Evolutionary conservation across 2,797 vertebrate species (phyloP), one percentile per base, ranked within the genome.

Genomic region (Emydoidea blandingii): DNA sequence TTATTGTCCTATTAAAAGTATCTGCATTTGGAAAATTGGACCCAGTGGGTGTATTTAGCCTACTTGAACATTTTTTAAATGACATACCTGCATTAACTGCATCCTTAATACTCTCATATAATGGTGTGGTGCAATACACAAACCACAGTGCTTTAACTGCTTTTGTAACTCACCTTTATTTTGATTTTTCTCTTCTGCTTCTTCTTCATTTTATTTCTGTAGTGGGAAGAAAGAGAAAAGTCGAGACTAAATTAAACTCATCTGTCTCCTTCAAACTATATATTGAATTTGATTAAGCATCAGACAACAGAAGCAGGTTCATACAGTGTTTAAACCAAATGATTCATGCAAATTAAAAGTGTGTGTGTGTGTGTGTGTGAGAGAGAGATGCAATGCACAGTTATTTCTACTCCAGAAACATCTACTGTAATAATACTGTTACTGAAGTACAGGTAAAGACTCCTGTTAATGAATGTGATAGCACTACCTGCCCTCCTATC

Each of bases 401-500:
- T 54, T 96, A 1, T 81, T 90, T 54, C 91, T 93, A 47, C 27
- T 49, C 12, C 68, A 41, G 10, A 94, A 93, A 88, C 93, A 88
- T 88, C 81, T 91, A 74, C 31, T 1, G 27, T 87, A 80, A 89
- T n/a, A n/a, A n/a, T n/a, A n/a, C n/a, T n/a, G n/a, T n/a, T n/a
- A n/a, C n/a, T n/a, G n/a, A n/a, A n/a, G n/a, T n/a, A n/a, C n/a
- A n/a, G n/a, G n/a, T n/a, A n/a, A n/a, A n/a, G 23, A 62, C 87
- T 92, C 72, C 79, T 92, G 78, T 57, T 94, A 87, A 86, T 41
- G 19, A 72, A 72, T 94, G 92, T 86, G 89, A 76, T 91, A 44
- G 92, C 89, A 50, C 91, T 94, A 89, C 92, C 91, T 89, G 62
- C 68, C 83, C 92, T 95, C 87, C 92, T 95, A 84, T 91, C 90